Evolutionary conservation across 2,797 vertebrate species (phyloP).

Genomic region (Parauchenoglanis punctatus): DNA sequence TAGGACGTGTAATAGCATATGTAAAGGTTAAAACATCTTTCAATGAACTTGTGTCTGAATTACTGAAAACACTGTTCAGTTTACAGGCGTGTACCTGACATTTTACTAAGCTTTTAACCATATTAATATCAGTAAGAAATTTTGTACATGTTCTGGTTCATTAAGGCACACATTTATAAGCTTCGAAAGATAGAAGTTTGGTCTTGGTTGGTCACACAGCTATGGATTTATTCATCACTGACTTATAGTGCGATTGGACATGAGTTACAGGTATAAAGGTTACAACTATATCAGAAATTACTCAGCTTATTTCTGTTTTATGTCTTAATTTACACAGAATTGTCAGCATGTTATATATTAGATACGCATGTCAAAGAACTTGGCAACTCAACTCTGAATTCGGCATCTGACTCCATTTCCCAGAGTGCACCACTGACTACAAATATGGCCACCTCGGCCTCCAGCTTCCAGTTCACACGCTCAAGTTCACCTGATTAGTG

Average conservation of each 20-base stretch:
- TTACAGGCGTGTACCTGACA: neutral
- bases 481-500: neutral
- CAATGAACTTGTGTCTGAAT: neutral
- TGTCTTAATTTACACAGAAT: neutral
- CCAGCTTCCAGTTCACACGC: neutral
- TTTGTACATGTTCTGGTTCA: neutral
- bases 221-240: neutral
- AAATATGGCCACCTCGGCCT: neutral
- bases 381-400: neutral
- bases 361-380: neutral
- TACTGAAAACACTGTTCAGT: neutral
- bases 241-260: neutral
- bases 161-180: neutral
- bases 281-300: neutral
- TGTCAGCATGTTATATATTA: too few species aligned
- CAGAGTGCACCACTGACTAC: neutral
- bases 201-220: neutral
- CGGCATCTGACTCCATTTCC: neutral
- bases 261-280: neutral
- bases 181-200: neutral
- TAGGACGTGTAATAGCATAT: neutral
- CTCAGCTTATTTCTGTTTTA: neutral
- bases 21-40: neutral
- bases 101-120: neutral
- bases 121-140: neutral